Evolutionary conservation across 2,888 invertebrate species (phyloP), one percentile per base, ranked within the genome.

Genomic region (Stenchaetothrips biformis): DNA sequence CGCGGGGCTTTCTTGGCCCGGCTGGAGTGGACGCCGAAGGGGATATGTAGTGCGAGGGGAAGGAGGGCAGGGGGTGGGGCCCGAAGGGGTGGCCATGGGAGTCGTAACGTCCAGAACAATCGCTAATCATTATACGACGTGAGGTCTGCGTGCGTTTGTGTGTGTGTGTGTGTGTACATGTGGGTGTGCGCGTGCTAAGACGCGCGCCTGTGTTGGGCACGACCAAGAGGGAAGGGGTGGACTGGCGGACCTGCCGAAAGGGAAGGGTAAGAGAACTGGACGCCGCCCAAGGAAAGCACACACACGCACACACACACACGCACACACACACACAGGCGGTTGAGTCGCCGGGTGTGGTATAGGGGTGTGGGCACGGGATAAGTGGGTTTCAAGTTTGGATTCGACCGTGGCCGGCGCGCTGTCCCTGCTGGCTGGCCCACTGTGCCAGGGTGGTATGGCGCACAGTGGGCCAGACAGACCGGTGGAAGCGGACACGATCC

Each of bases 51-150:
- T 59, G 59, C 53, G 37, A 37, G 37, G 37, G 67, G 67, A 74
- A 21, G 67, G 67, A 25, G 67, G 25, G 9, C 8, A 11, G 67
- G 25, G 8, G 25, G 67, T 2, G 67, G 67, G 67, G 4, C 9
- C 16, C 4, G 53, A 18, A 53, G 53, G 53, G 53, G 13, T 53
- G 18, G 53, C 53, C 18, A 53, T 53, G 67, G 67, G 25, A 74
- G 67, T 74, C 67, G 67, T 74, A 74, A 74, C 67, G 67, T 74
- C 67, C 67, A 74, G 67, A 74, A 74, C 67, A 74, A 74, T 74
- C 67, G 67, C 67, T 74, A 74, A 74, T 74, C 67, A 74, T 74
- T 74, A 37, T 37, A 74, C 67, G 67, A 74, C 67, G 67, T 74
- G 25, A 21, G 67, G 67, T 74, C 67, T 74, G 7, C 21, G 67